Evolutionary conservation across 2,797 vertebrate species (phyloP).

Genomic region (Sparus aurata): DNA sequence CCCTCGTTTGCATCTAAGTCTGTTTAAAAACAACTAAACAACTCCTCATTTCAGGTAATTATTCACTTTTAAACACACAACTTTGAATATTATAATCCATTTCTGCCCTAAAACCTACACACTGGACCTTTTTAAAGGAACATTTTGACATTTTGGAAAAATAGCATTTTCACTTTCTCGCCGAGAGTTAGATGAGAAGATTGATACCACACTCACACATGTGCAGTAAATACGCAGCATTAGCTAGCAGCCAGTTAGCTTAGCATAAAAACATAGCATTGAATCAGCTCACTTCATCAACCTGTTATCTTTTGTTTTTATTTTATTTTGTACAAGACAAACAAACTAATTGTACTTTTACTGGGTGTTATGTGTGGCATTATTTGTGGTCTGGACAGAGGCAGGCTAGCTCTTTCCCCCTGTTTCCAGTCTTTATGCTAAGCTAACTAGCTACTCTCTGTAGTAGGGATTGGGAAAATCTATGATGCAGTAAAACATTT

Average conservation of each 20-base stretch:
- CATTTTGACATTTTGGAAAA: background rate
- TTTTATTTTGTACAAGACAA: background rate
- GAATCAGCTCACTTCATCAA: background rate
- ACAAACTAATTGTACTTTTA: background rate
- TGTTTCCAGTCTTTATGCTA: conserved; percentile 3
- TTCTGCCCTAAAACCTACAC: too few species aligned
- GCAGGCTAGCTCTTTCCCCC: background rate
- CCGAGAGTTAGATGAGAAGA: background rate
- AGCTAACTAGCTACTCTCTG: background rate
- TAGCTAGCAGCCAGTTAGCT: background rate
- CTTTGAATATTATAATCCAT: too few species aligned
- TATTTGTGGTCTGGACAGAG: conserved; percentile 5
- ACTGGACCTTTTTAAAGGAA: too few species aligned
- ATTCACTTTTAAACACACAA: too few species aligned
- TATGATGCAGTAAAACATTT: too few species aligned
- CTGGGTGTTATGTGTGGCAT: background rate
- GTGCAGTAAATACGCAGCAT: background rate
- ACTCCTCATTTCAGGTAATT: too few species aligned
- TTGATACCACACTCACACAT: background rate
- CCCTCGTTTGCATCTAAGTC: too few species aligned
- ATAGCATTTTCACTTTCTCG: background rate
- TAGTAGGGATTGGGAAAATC: too few species aligned
- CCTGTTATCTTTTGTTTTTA: background rate
- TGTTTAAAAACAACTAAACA: too few species aligned
- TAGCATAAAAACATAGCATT: background rate